Evolutionary conservation across 2,113 vertebrate genomes (phyloP), one percentile per base, ranked within the genome.

Genomic region (Urocitellus parryii): DNA sequence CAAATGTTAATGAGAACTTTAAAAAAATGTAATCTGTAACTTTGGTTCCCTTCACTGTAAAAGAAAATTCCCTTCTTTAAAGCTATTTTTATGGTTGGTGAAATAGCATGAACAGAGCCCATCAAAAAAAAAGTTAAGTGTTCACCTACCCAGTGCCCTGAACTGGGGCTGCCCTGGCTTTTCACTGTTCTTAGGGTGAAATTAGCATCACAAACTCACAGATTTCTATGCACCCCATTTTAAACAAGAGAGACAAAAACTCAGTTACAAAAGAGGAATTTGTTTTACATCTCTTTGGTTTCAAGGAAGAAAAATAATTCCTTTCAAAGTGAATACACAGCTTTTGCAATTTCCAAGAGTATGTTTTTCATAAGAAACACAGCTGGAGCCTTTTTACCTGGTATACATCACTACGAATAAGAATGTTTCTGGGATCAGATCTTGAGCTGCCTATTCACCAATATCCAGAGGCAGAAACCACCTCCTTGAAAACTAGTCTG

Each of bases 1-100:
- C 82, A 96, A 94, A 97, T 82, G 88, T 92, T 98, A 98, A 96
- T 95, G 78, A 96, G 94, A 97, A 97, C 79, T 90, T 96, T 2
- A 77, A 94, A 96, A 95, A 94, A 78, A 83, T 29, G 83, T 90
- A 96, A 94, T 85, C 78, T 96, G 92, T 73, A 97, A 78, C 83
- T 77, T 17, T 5, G 13, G 73, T 95, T 96, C 77, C 97, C 76
- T 61, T 88, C 94, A 90, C 20, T 82, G 77, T 56, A 65, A 97
- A 97, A 97, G 90, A 96, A 95, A 97, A 96, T 76, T 87, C 42
- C 81, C 56, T 85, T 90, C 96, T 96, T 79, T 85, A 92, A 84
- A 84, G 58, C 24, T 93, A 85, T 78, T 96, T 96, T 91, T 96
- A 96, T 51, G 76, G 67, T 42, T 90, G 61, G 48, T 74, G 14